phyloP scores from a whole-genome alignment of 2,797 vertebrate species.

The Sebastes jordani region DNA sequence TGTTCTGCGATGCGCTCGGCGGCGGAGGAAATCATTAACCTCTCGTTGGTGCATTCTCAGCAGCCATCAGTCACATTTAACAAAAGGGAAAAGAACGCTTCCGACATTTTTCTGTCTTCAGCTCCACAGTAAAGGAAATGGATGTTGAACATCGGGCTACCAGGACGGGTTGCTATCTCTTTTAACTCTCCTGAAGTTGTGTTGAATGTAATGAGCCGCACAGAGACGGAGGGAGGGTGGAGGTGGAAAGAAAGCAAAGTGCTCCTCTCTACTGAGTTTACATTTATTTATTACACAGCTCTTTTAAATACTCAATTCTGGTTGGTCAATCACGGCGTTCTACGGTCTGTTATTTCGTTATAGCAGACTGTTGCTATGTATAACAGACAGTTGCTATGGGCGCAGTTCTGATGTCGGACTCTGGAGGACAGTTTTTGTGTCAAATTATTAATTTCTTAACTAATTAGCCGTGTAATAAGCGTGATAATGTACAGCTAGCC shows the following conservation, averaged over 20 bases:
- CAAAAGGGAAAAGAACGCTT: background rate
- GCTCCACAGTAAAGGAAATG: background rate
- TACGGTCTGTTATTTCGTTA: no score
- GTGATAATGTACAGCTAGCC: no score
- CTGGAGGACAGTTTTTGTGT: no score
- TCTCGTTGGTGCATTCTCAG: background rate
- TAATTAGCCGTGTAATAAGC: no score
- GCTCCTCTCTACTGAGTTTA: background rate
- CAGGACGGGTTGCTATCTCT: background rate
- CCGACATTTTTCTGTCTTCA: background rate
- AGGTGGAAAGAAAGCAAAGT: background rate
- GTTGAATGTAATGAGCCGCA: background rate
- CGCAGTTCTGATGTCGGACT: no score
- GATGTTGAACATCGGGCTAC: background rate
- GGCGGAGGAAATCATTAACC: conserved; percentile 18
- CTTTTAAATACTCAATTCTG: no score
- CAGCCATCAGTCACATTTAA: background rate
- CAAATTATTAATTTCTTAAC: no score
- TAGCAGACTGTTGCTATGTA: no score
- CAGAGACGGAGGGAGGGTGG: background rate
- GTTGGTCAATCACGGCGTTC: no score
- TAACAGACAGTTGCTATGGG: no score
- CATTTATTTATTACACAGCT: background rate
- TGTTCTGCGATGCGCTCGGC: conserved; percentile 18
- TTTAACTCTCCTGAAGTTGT: background rate